Conservation (phyloP, 2,797 vertebrate genomes). For the Muscicapa striata region DNA sequence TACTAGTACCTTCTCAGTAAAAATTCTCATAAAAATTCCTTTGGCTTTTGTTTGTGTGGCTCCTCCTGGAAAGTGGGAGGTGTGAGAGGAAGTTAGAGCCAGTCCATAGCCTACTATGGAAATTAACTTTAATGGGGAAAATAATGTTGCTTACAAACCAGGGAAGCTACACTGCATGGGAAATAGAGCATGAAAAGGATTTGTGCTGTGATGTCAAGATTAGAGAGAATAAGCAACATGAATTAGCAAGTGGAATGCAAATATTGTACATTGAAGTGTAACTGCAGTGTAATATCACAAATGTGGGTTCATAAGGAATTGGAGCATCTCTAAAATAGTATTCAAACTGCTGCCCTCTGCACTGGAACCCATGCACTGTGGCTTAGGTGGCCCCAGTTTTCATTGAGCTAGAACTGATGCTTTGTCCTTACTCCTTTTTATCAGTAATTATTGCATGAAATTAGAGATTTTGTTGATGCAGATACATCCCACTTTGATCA, state of each 20-base stretch:
- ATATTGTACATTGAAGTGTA: slow-evolving; percentile 55
- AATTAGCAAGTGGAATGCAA: slow-evolving; percentile 70
- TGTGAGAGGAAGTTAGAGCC: background rate
- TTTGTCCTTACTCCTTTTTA: background rate
- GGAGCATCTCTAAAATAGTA: slow-evolving; percentile 1
- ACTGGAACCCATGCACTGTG: background rate
- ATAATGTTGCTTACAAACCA: slow-evolving; percentile 53
- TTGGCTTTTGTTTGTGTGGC: background rate
- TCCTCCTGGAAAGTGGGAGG: background rate
- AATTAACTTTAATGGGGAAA: slow-evolving; percentile 12
- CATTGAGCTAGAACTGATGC: background rate
- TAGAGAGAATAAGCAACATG: slow-evolving; percentile 60
- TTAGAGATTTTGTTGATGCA: background rate
- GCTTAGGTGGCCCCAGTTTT: background rate
- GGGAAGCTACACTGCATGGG: slow-evolving; percentile 39
- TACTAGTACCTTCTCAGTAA: background rate
- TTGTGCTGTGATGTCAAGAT: slow-evolving; percentile 72
- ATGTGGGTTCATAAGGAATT: background rate
- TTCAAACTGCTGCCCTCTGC: background rate
- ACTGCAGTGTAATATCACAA: background rate
- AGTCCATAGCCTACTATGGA: background rate
- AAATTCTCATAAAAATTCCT: background rate
- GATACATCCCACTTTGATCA: background rate
- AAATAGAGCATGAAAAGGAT: slow-evolving; percentile 74
- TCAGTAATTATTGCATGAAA: background rate